Evolutionary conservation across 2,888 invertebrate genomes (phyloP), one percentile per base, ranked within the genome.

Genomic region (Drosophila pegasa): DNA sequence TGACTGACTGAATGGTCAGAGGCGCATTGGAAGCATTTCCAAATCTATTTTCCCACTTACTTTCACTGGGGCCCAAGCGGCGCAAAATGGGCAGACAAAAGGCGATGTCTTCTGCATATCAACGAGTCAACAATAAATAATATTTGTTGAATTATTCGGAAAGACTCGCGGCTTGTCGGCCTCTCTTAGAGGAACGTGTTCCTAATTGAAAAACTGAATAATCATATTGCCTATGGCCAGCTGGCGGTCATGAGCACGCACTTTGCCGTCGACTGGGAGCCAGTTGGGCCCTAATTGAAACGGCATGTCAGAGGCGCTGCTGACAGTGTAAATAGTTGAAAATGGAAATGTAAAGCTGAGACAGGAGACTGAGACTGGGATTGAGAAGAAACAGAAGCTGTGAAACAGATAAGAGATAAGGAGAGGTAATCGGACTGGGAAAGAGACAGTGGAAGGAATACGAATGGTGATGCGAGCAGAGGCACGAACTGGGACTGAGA

Each of bases 171-270:
- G 31, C 57, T 27, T 40, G 45, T 41, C 43, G 45, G 41, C 43
- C 40, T 45, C 40, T 47, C 60, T 55, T 45, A 20, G 60, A 27
- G 33, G 20, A 62, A 55, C 64, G 58, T 62, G 69, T 61, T 60
- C 61, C 64, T 69, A 85, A 82, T 85, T 86, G 83, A 82, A 82
- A 78, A 85, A 64, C 62, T 65, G 71, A 67, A 57, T 74, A 82
- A 65, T 78, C 82, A 78, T 56, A 73, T 70, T 73, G 78, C 72
- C 71, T 75, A 80, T 61, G 51, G 55, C 51, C 62, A 25, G 54
- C 51, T 55, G 8, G 47, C 27, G 43, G 55, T 43, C 71, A 70
- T 75, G 80, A 69, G 58, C 86, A 85, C 75, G 83, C 86, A 85
- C 68, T 78, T 80, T 61, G 50, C 35, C 35, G 47, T 45, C 27